Evolutionary conservation across 2,113 vertebrate species (phyloP).

Genomic region (Lonchura striata): DNA sequence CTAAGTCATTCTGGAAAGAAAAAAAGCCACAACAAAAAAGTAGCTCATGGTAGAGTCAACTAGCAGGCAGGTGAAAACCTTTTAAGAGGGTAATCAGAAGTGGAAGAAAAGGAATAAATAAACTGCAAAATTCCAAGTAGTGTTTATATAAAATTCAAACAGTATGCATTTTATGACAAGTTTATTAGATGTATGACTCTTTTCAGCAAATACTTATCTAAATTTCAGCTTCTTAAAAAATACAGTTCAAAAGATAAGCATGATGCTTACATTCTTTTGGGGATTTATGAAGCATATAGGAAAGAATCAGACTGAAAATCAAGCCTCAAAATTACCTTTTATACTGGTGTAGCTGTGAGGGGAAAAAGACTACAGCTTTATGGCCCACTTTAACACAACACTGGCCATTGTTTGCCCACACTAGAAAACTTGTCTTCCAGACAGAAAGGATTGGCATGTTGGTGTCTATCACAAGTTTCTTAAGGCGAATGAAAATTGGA

Average conservation of each 20-base stretch:
- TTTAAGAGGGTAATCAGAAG: background rate
- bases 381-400: background rate
- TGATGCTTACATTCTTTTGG: background rate
- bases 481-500: background rate
- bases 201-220: background rate
- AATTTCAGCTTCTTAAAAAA: background rate
- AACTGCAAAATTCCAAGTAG: background rate
- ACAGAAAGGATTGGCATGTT: background rate
- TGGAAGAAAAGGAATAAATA: background rate
- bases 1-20: background rate
- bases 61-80: background rate
- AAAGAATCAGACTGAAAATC: background rate
- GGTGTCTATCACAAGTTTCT: background rate
- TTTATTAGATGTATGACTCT: background rate
- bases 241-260: background rate
- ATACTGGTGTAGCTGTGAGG: background rate
- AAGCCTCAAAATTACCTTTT: background rate
- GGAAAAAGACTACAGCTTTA: background rate
- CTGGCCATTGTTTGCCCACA: background rate
- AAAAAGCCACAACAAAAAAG: background rate
- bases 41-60: background rate
- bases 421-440: background rate
- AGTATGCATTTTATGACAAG: background rate
- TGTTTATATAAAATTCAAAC: background rate
- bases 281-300: background rate